A percentile compares a stretch with the other conserved stretches of the same genome.
Evolutionary conservation across 2,797 vertebrate genomes (phyloP).

Genomic region (Poeciliopsis presidionis): DNA sequence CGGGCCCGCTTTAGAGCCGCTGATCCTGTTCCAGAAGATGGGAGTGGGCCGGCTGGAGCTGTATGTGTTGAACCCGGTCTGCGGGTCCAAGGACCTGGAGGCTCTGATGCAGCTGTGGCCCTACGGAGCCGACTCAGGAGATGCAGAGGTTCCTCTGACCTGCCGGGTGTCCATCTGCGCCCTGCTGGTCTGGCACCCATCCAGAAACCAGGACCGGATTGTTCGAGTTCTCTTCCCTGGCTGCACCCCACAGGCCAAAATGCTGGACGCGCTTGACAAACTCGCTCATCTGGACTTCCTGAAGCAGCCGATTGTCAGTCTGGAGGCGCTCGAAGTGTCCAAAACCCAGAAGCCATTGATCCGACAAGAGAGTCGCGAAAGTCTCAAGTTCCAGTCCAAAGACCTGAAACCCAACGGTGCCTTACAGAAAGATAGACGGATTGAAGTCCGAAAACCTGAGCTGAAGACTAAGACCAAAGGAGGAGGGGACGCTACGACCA

Average conservation of each 20-base stretch:
- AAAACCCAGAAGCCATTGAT: conserved; percentile 75
- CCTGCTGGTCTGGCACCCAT: conserved; percentile 92
- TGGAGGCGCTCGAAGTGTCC: conserved; percentile 79
- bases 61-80: conserved; percentile 90
- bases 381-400: conserved; percentile 81
- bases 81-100: conserved; percentile 84
- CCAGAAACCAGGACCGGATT: conserved; percentile 86
- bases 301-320: conserved; percentile 82
- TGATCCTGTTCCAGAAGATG: conserved; percentile 94
- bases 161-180: conserved; percentile 86
- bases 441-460: conserved; percentile 75
- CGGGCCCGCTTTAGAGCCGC: conserved; percentile 78
- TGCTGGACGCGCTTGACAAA: conserved; percentile 90
- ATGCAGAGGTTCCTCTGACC: conserved; percentile 71
- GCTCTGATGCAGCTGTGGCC: conserved; percentile 83
- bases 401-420: conserved; percentile 63
- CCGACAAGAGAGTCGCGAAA: conserved; percentile 88
- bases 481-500: conserved; percentile 34
- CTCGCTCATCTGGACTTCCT: conserved; percentile 90
- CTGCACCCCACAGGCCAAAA: conserved; percentile 86
- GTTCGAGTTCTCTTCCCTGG: conserved; percentile 92
- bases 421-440: conserved; percentile 73
- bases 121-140: conserved; percentile 40
- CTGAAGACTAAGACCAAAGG: conserved; percentile 67
- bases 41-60: conserved; percentile 93